A percentile compares a stretch with the other conserved stretches of the same genome.
These are phyloP conservation scores for Lepisosteus osseus DNA, from an alignment of 2,113 vertebrate genomes.

Conservation along the genomic window DNA sequence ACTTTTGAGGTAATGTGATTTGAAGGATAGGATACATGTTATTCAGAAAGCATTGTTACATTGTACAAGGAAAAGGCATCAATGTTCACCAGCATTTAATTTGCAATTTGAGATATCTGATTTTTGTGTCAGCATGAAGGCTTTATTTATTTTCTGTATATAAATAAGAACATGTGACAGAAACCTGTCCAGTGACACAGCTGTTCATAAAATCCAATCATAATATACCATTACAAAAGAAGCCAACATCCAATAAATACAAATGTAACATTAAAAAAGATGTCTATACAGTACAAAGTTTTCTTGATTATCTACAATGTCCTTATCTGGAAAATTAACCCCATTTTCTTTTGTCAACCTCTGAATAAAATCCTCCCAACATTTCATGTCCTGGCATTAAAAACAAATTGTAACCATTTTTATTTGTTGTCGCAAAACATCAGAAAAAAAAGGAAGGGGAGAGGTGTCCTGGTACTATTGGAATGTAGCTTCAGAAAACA, in stretches of 20 bases:
- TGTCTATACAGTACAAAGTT: conserved; percentile 36
- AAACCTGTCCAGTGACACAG: conserved; percentile 33
- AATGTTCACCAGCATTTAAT: too few species aligned
- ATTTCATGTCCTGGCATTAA: too few species aligned
- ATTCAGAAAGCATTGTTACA: too few species aligned
- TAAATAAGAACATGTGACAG: conserved; percentile 59
- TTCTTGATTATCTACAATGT: conserved; percentile 51
- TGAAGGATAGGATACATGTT: too few species aligned
- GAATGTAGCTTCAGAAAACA: conserved; percentile 38
- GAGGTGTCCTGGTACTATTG: conserved; percentile 28
- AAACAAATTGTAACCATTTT: too few species aligned
- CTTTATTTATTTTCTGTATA: conserved; percentile 56
- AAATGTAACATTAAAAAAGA: conserved; percentile 30
- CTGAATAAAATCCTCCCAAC: too few species aligned
- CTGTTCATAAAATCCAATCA: conserved; percentile 32
- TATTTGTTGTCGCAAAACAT: not conserved
- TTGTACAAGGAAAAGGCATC: too few species aligned
- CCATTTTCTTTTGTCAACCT: not conserved
- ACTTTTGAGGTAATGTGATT: too few species aligned
- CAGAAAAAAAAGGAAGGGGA: not conserved
- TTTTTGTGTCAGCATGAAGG: not conserved
- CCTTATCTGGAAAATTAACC: conserved; percentile 28
- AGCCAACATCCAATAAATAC: conserved; percentile 72
- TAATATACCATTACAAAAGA: conserved; percentile 20
- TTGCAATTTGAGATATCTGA: too few species aligned